These are phyloP conservation scores for Lethrus apterus DNA, from an alignment of 1,140 invertebrate species.

Conservation along the genomic window DNA sequence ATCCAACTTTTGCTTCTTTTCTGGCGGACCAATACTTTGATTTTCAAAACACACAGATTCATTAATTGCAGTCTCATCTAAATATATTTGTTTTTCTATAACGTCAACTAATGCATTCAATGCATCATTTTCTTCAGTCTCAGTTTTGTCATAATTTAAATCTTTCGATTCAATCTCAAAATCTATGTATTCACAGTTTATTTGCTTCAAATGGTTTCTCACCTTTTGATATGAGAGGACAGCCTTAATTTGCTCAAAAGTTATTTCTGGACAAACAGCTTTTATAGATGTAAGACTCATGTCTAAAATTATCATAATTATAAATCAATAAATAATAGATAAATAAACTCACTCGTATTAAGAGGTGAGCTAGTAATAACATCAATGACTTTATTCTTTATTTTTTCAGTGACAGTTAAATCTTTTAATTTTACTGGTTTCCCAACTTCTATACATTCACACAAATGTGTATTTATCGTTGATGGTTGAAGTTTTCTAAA, in stretches of 20 bases:
- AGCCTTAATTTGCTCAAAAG: slow-evolving; percentile 25
- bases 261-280: slow-evolving; percentile 24
- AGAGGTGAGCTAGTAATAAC: background rate
- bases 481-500: slow-evolving; percentile 10
- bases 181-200: slow-evolving; percentile 26
- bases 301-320: background rate
- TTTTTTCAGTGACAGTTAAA: slow-evolving; percentile 20
- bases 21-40: background rate
- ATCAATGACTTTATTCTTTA: slow-evolving; percentile 3
- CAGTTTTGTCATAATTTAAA: background rate
- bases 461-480: slow-evolving; percentile 25
- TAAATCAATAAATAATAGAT: slow-evolving; percentile 5
- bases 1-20: background rate
- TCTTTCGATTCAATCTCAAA: slow-evolving; percentile 23
- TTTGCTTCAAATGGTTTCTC: slow-evolving; percentile 22
- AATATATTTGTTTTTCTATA: slow-evolving; percentile 1
- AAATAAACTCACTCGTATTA: slow-evolving; percentile 7
- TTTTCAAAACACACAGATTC: background rate
- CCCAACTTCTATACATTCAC: slow-evolving; percentile 23
- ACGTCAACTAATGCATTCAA: slow-evolving; percentile 5
- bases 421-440: slow-evolving; percentile 27
- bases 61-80: background rate
- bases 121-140: background rate
- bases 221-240: slow-evolving; percentile 26
- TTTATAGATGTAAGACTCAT: slow-evolving; percentile 15